Evolutionary conservation across 2,113 vertebrate species (phyloP).

Genomic region (Grammomys surdaster): DNA sequence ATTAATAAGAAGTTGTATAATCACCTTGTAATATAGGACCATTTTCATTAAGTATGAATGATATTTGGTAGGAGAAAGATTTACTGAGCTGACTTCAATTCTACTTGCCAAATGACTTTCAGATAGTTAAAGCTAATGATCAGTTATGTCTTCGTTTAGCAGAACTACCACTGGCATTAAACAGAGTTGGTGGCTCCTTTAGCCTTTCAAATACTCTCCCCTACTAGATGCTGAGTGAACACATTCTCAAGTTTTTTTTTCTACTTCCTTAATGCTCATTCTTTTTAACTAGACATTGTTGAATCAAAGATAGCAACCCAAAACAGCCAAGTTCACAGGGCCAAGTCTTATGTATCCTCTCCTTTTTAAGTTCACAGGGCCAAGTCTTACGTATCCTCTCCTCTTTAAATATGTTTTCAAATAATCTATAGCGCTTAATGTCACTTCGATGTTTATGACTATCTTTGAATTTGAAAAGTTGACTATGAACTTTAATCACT

Average conservation of each 20-base stretch:
- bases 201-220: background rate
- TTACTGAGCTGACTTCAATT: background rate
- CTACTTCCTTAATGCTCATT: background rate
- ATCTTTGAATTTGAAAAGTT: background rate
- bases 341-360: background rate
- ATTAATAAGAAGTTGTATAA: background rate
- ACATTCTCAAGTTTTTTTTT: background rate
- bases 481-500: background rate
- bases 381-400: background rate
- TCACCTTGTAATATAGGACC: background rate
- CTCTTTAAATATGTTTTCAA: constrained; percentile 6
- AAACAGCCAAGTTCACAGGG: background rate
- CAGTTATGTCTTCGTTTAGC: background rate
- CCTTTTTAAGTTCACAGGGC: background rate
- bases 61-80: background rate
- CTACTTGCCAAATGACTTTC: background rate
- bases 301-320: background rate
- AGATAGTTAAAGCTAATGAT: background rate
- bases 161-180: background rate
- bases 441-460: background rate
- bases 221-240: background rate
- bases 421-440: background rate
- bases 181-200: background rate
- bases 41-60: background rate
- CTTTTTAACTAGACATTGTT: background rate